Percentiles rank a stretch among this genome's conserved stretches.
These are phyloP conservation scores for Talpa occidentalis DNA, from an alignment of 2,113 vertebrate species.

Conservation along the genomic window DNA sequence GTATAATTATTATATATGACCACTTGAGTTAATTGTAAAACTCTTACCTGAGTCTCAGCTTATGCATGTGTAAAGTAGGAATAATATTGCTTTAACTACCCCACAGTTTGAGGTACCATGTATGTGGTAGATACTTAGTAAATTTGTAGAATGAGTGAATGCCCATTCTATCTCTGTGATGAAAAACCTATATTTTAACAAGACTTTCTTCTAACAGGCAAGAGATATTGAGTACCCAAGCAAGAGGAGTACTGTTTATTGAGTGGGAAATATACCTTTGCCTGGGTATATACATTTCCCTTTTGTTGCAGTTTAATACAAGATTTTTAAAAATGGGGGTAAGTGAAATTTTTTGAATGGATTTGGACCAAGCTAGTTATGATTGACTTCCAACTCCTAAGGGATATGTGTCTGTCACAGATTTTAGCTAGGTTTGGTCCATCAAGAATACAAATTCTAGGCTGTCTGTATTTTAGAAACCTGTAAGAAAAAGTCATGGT, in stretches of 20 bases:
- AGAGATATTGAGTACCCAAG: background rate
- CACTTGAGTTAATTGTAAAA: background rate
- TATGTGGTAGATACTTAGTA: background rate
- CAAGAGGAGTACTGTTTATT: background rate
- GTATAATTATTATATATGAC: background rate
- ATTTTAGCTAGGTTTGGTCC: background rate
- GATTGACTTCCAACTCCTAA: background rate
- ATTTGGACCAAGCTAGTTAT: constrained; percentile 4
- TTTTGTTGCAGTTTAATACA: constrained; percentile 3
- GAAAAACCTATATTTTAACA: constrained; percentile 20
- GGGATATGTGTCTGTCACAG: background rate
- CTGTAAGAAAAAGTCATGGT: background rate
- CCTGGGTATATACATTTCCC: background rate
- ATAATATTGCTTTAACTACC: constrained; percentile 19
- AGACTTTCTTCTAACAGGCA: background rate
- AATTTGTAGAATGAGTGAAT: background rate
- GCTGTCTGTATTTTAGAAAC: background rate
- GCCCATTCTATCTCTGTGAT: background rate
- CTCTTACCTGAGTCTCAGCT: background rate
- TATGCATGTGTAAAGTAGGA: background rate
- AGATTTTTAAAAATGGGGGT: background rate
- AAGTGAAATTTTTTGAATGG: background rate
- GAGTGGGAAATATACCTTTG: background rate
- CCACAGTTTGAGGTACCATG: background rate
- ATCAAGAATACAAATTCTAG: background rate